Conservation (phyloP, 2,113 vertebrate genomes). For the Columba livia region DNA sequence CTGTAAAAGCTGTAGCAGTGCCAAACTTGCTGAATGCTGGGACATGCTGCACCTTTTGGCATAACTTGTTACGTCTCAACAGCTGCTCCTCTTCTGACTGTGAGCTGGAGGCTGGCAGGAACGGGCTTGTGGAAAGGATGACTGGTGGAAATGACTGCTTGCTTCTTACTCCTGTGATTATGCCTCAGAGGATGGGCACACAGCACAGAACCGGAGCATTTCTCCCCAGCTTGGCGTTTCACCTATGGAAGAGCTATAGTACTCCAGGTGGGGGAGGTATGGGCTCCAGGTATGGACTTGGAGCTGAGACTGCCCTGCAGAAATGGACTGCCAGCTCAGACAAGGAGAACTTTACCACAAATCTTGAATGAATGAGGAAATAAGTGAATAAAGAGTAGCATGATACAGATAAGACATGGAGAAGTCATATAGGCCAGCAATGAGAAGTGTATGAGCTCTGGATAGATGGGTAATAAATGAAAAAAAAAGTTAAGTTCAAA, state of each 20-base stretch:
- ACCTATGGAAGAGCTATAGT: not conserved
- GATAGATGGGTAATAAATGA: not conserved
- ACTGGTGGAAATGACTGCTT: not conserved
- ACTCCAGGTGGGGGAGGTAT: not conserved
- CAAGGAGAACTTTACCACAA: not conserved
- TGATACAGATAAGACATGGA: not conserved
- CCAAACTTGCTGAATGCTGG: not conserved
- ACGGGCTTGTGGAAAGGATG: constrained; percentile 13
- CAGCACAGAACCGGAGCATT: accelerated
- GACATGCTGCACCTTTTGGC: constrained; percentile 33
- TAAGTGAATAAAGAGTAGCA: not conserved
- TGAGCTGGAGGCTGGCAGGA: constrained; percentile 11
- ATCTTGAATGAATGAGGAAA: not conserved
- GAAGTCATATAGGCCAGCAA: not conserved
- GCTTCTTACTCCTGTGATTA: not conserved
- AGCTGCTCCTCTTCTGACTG: not conserved
- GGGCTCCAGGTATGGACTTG: not conserved
- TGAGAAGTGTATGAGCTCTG: not conserved
- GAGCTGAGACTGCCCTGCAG: not conserved
- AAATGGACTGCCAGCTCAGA: not conserved
- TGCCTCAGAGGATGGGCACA: not conserved
- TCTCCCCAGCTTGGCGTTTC: not conserved
- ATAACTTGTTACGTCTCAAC: not conserved
- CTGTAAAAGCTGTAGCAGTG: not conserved
- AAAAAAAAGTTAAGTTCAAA: not conserved